phyloP scores from a whole-genome alignment of 2,888 invertebrate genomes.

The Drosophila paramelanica region DNA sequence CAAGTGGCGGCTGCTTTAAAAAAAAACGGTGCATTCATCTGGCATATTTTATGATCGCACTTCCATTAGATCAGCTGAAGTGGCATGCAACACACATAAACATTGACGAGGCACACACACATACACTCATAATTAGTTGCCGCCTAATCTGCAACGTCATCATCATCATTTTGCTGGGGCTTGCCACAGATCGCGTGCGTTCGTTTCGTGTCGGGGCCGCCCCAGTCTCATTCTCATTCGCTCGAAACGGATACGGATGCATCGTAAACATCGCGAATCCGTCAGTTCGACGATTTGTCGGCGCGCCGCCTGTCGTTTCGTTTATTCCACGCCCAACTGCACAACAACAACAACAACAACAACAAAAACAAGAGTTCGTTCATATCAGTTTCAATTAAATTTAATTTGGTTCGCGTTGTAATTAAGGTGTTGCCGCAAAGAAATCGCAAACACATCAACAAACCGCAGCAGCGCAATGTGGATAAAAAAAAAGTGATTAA shows the following conservation, averaged over 20 bases:
- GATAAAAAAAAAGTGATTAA: slow-evolving; percentile 42
- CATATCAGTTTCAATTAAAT: slow-evolving; percentile 66
- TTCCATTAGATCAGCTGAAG: slow-evolving; percentile 46
- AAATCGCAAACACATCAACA: slow-evolving; percentile 37
- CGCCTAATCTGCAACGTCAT: slow-evolving; percentile 59
- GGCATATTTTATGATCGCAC: slow-evolving; percentile 22
- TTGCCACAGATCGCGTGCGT: slow-evolving; percentile 51
- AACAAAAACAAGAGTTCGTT: slow-evolving; percentile 22
- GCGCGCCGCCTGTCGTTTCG: slow-evolving; percentile 27
- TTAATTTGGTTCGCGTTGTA: slow-evolving; percentile 62
- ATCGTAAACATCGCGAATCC: slow-evolving; percentile 31
- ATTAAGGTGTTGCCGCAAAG: slow-evolving; percentile 60
- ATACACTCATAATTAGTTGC: slow-evolving; percentile 61
- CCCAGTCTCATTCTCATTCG: slow-evolving; percentile 39
- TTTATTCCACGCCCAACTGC: slow-evolving; percentile 55
- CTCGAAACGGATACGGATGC: slow-evolving; percentile 71
- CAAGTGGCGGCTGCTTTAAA: not conserved
- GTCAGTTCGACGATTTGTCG: slow-evolving; percentile 17
- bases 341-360: slow-evolving; percentile 13
- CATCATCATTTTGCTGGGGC: slow-evolving; percentile 17
- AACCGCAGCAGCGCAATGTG: slow-evolving; percentile 27
- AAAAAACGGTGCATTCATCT: not conserved
- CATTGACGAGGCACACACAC: slow-evolving; percentile 11
- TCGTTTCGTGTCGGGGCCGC: slow-evolving; percentile 29
- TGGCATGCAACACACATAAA: slow-evolving; percentile 37